A percentile compares a stretch with the other conserved stretches of the same genome.
phyloP scores from a whole-genome alignment of 1,140 invertebrate species.

The Drosophila tani region DNA sequence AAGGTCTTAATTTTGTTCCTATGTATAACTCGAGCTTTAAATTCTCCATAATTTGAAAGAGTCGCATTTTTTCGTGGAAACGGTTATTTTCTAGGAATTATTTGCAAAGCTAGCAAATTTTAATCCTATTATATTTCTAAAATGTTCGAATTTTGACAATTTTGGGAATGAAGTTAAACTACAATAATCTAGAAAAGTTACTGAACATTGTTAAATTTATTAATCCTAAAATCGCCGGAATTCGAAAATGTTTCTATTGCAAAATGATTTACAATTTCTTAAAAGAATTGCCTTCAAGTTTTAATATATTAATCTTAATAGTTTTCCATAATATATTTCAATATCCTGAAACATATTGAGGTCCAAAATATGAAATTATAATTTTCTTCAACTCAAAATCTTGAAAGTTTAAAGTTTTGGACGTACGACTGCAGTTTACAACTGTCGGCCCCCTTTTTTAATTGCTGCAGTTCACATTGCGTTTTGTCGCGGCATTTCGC shows the following conservation, averaged over 20 bases:
- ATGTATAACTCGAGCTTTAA: neutral
- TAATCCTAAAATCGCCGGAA: too few species aligned
- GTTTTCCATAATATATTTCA: too few species aligned
- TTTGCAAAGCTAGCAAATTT: neutral
- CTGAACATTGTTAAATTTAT: too few species aligned
- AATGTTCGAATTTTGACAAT: too few species aligned
- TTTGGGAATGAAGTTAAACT: too few species aligned
- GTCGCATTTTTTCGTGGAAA: neutral
- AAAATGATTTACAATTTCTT: too few species aligned
- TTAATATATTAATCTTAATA: too few species aligned
- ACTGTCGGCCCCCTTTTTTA: slow-evolving; percentile 45
- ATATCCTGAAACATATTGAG: too few species aligned
- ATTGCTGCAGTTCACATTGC: slow-evolving; percentile 67
- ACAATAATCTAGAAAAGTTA: too few species aligned
- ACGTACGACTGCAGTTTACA: slow-evolving; percentile 20
- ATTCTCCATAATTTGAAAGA: neutral
- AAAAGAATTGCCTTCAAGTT: too few species aligned
- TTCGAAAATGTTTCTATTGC: too few species aligned
- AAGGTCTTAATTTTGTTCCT: neutral
- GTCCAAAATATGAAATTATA: neutral
- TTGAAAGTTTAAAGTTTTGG: neutral
- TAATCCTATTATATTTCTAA: too few species aligned
- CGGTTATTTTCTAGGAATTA: neutral
- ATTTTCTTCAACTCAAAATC: neutral
- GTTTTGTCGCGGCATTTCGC: slow-evolving; percentile 73